Base-by-base conservation (phyloP, 2,888 invertebrate species). In the Hoplodrina blanda region DNA sequence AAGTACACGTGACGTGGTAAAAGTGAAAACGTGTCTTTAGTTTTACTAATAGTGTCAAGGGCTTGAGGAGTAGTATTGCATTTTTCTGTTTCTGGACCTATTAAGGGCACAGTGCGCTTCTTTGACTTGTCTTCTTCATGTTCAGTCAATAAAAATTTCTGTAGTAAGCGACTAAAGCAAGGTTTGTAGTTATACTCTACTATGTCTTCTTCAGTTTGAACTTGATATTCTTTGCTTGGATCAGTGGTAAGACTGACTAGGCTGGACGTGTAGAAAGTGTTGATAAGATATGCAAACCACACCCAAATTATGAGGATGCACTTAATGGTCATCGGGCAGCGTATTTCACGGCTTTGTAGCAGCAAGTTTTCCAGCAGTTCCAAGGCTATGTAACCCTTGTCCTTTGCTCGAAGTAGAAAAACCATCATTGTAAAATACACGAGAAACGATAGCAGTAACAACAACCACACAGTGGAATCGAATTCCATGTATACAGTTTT, bases 401-500 rank as follows among this genome's bases (percentile, higher is more conserved):
- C 88, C 19, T 81, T 82, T 2, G 86, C 57, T 5, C 60, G 71
- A 15, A 86, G 69, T 0, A 84, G 70, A 33, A 64, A 56, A 44
- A 82, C 62, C 55, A 91, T 76, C 15, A 91, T 63, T 4, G 77
- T n/a, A 46, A 80, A 82, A 62, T 87, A 90, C 4, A 81, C 33
- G 0, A 87, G 1, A 17, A 89, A 87, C 3, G 84, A 69, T 0
- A 87, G 4, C 0, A 86, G 7, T 2, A 92, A 61, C 8, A 87
- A 8, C 4, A 87, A 17, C 93, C 92, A 92, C 10, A 91, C 88
- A 0, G 63, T 19, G 2, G 56, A 4, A 1, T 84, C 64, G 52
- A 93, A 92, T 74, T 87, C 91, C 20, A 87, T 70, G 68, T 87
- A 89, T n/a, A 87, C 61, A 53, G 85, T 87, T 70, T 88, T 88